Percentiles rank a stretch among this genome's conserved stretches.
Evolutionary conservation across 2,797 vertebrate genomes (phyloP).

Genomic region (Lithobates sylvaticus): DNA sequence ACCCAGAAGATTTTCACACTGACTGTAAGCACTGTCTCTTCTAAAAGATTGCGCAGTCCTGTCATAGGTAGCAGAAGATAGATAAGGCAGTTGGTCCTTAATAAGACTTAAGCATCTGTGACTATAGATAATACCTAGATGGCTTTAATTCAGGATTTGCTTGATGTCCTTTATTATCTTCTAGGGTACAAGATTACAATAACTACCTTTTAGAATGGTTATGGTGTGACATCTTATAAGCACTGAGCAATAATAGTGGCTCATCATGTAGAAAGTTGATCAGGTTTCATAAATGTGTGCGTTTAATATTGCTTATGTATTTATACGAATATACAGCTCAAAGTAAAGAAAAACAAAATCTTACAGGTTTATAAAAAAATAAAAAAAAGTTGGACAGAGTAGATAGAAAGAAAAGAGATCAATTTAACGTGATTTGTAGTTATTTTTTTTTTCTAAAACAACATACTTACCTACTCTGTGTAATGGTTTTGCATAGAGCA

Average conservation of each 20-base stretch:
- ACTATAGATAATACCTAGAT: constrained; percentile 23
- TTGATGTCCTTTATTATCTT: constrained; percentile 54
- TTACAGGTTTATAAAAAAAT: too few relatives aligned
- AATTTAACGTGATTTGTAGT: too few relatives aligned
- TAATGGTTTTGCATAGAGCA: too few relatives aligned
- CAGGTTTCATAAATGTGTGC: neutral
- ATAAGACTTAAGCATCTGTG: neutral
- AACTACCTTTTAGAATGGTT: constrained; percentile 4
- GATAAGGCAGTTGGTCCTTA: neutral
- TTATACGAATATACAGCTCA: too few relatives aligned
- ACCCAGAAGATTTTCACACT: too few relatives aligned
- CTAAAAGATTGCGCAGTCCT: too few relatives aligned
- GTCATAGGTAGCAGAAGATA: neutral
- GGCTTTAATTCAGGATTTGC: constrained; percentile 18
- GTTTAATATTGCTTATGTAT: neutral
- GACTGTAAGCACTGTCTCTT: too few relatives aligned
- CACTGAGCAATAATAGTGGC: neutral
- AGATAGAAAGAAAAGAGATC: too few relatives aligned
- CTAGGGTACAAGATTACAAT: neutral
- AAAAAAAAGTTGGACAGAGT: too few relatives aligned
- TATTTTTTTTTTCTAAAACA: too few relatives aligned
- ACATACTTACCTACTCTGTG: too few relatives aligned
- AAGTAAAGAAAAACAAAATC: too few relatives aligned
- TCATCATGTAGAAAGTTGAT: neutral
- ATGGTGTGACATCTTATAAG: neutral